Evolutionary conservation across 2,888 invertebrate genomes (phyloP).

Genomic region (Drosophila mulleri): DNA sequence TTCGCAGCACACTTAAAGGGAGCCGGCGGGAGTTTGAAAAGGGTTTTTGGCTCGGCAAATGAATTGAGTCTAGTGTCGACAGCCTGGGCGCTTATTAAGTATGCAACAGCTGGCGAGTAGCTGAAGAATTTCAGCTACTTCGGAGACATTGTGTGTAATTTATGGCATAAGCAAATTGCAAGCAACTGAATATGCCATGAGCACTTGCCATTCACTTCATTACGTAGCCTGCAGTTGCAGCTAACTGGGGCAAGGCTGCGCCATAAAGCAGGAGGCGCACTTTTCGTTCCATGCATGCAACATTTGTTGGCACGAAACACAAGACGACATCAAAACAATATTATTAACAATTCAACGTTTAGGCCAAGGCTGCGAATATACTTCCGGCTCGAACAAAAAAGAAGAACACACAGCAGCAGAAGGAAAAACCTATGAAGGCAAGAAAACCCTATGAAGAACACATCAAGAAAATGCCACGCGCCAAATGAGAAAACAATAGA

Average conservation of each 20-base stretch:
- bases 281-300: constrained; percentile 30
- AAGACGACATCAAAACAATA: constrained; percentile 13
- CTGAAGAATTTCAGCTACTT: constrained; percentile 33
- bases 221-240: constrained; percentile 29
- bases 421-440: background rate
- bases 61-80: constrained; percentile 42
- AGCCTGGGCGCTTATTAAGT: constrained; percentile 61
- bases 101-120: constrained; percentile 34
- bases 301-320: constrained; percentile 31
- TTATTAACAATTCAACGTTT: constrained; percentile 71
- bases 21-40: constrained; percentile 1
- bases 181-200: constrained; percentile 55
- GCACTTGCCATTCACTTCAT: constrained; percentile 53
- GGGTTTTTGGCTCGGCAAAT: constrained; percentile 17
- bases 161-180: constrained; percentile 67
- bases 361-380: constrained; percentile 66
- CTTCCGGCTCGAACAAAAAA: constrained; percentile 52
- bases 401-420: background rate
- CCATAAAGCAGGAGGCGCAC: constrained; percentile 6
- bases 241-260: constrained; percentile 57
- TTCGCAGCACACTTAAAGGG: constrained; percentile 54
- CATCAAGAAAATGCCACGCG: constrained; percentile 24
- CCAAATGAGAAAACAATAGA: constrained; percentile 66
- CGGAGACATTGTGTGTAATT: constrained; percentile 59
- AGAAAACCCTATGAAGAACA: background rate